These are phyloP conservation scores for Melospiza georgiana DNA, from an alignment of 2,113 vertebrate genomes.

Conservation along the genomic window DNA sequence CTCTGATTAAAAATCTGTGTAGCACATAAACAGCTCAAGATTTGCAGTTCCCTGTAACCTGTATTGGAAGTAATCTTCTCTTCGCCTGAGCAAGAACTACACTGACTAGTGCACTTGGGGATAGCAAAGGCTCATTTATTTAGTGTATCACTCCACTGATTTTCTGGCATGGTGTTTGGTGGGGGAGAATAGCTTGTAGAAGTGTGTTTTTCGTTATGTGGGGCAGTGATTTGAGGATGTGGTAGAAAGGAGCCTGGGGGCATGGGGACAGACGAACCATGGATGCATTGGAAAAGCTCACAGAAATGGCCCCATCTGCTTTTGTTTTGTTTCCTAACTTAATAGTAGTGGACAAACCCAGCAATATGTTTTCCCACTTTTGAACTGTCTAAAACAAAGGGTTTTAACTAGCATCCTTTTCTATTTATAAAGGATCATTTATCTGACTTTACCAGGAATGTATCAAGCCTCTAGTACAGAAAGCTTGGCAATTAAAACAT, in stretches of 20 bases:
- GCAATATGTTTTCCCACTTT: not conserved
- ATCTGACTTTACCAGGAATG: not conserved
- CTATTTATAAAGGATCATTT: not conserved
- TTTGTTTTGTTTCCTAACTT: not conserved
- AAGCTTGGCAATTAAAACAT: not conserved
- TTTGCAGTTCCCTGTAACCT: not conserved
- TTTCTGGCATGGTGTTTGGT: not conserved
- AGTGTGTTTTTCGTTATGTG: not conserved
- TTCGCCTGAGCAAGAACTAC: not conserved
- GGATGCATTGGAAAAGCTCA: not conserved
- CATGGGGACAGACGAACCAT: accelerated
- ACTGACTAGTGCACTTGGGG: not conserved
- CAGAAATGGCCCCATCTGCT: not conserved
- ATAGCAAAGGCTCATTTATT: not conserved
- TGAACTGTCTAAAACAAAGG: not conserved
- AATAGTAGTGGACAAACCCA: not conserved
- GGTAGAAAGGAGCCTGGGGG: not conserved
- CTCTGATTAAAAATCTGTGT: not conserved
- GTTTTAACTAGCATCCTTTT: not conserved
- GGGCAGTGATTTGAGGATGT: not conserved
- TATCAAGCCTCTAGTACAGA: not conserved
- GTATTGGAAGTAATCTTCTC: not conserved
- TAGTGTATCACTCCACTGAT: not conserved
- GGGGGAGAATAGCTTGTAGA: not conserved
- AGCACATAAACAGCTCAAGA: not conserved